Conservation (phyloP, 30 jellyfish, hydroid and myxozoan genomes). For the Aurelia aurita region DNA sequence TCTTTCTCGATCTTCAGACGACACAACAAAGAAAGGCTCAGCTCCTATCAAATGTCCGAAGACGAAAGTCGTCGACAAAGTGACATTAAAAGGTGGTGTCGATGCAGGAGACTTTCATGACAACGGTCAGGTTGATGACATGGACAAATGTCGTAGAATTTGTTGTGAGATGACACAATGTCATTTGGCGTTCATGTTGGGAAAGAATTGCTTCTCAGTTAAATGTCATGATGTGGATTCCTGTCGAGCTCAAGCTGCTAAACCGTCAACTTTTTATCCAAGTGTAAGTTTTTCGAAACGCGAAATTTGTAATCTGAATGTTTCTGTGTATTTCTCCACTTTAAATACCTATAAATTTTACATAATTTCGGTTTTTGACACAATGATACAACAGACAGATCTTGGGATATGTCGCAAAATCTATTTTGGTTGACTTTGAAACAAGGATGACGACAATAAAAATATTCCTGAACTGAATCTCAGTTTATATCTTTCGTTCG, state of each 20-base stretch:
- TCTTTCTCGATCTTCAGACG: background rate
- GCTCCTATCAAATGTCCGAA: constrained; percentile 78
- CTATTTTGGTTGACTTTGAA: too few relatives aligned
- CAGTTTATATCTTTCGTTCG: too few relatives aligned
- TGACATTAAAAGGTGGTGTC: constrained; percentile 95
- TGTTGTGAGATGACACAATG: constrained; percentile 98
- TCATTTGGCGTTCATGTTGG: constrained; percentile 95
- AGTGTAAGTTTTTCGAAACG: constrained; percentile 51
- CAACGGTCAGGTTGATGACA: constrained; percentile 92
- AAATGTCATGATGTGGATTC: constrained; percentile 92
- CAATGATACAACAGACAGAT: too few relatives aligned
- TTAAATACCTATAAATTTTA: too few relatives aligned
- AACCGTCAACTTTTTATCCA: constrained; percentile 91
- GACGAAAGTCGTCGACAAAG: constrained; percentile 78
- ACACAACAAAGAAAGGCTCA: constrained; percentile 9
- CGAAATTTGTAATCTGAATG: too few relatives aligned
- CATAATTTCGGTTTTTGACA: too few relatives aligned
- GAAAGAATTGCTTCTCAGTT: constrained; percentile 91
- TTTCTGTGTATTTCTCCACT: too few relatives aligned
- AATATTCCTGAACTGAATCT: too few relatives aligned
- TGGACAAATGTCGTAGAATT: constrained; percentile 88
- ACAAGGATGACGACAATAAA: too few relatives aligned
- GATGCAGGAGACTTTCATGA: constrained; percentile 98
- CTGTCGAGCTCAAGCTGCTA: constrained; percentile 95
- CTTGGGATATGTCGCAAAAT: too few relatives aligned